phyloP scores from a whole-genome alignment of 2,888 invertebrate species.

The Gymnocheta viridis region DNA sequence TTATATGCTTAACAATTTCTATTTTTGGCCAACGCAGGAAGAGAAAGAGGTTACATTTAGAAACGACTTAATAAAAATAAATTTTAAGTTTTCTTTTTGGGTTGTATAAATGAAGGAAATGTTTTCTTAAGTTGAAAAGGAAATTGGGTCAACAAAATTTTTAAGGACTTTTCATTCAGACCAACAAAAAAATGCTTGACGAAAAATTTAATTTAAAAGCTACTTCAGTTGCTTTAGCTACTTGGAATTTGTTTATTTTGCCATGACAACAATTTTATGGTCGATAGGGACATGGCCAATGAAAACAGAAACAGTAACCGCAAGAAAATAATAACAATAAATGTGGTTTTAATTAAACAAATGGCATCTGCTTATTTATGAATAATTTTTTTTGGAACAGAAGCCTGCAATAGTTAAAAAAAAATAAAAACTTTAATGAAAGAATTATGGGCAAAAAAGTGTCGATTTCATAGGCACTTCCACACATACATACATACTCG shows the following conservation, averaged over 20 bases:
- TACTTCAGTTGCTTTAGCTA: constrained; percentile 29
- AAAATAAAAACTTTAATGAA: not conserved
- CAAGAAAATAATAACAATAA: constrained; percentile 38
- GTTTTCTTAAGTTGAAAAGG: constrained; percentile 41
- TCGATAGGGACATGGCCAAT: constrained; percentile 6
- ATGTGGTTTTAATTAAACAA: constrained; percentile 40
- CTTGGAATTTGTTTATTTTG: constrained; percentile 52
- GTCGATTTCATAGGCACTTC: constrained; percentile 59
- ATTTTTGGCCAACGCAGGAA: not conserved
- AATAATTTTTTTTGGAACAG: not conserved
- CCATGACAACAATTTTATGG: constrained; percentile 51
- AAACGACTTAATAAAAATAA: constrained; percentile 33
- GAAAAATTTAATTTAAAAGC: constrained; percentile 42
- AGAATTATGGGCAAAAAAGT: constrained; percentile 35
- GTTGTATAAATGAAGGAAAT: constrained; percentile 49
- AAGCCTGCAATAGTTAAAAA: not conserved
- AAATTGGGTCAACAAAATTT: constrained; percentile 67
- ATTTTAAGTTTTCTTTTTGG: constrained; percentile 5
- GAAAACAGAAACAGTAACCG: constrained; percentile 2
- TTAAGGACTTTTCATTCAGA: constrained; percentile 44
- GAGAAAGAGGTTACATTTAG: constrained; percentile 3
- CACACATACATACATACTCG: not conserved
- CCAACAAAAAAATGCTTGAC: not conserved
- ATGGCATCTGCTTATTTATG: constrained; percentile 38
- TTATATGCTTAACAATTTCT: constrained; percentile 8